Percentiles rank a stretch among this genome's conserved stretches.
These are phyloP conservation scores for Mormyrus proboscirostris DNA, from an alignment of 2,797 vertebrate genomes.

Conservation along the genomic window DNA sequence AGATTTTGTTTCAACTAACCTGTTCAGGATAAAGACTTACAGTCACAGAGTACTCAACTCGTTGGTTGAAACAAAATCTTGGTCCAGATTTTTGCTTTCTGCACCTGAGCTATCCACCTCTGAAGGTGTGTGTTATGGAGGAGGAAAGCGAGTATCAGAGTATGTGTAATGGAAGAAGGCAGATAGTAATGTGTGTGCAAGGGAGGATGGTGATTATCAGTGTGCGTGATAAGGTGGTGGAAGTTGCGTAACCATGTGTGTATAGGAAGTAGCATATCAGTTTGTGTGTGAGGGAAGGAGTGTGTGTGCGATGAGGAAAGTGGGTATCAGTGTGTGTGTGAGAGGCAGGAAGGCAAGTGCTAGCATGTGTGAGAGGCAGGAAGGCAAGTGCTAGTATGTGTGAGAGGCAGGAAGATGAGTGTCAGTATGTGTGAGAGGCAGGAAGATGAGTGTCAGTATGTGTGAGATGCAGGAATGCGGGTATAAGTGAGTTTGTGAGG, in stretches of 20 bases:
- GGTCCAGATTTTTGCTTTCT: too few relatives aligned
- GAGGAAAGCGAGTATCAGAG: background rate
- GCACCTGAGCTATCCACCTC: too few relatives aligned
- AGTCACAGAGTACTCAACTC: background rate
- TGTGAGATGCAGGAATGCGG: background rate
- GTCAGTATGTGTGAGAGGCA: too few relatives aligned
- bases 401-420: background rate
- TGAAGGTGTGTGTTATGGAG: background rate
- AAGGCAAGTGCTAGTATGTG: background rate
- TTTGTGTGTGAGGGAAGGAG: background rate
- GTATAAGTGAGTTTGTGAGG: background rate
- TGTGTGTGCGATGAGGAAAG: too few relatives aligned
- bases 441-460: background rate
- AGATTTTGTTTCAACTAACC: too few relatives aligned
- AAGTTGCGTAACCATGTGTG: too few relatives aligned
- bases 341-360: too few relatives aligned
- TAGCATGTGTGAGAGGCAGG: background rate
- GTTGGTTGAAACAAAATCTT: too few relatives aligned
- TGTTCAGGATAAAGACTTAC: too few relatives aligned
- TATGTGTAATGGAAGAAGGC: background rate
- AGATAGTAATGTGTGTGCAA: background rate
- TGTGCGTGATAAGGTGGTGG: background rate
- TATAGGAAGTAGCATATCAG: too few relatives aligned
- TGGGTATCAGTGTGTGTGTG: background rate
- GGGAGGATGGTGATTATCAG: background rate